A percentile compares a stretch with the other conserved stretches of the same genome.
These are phyloP conservation scores for Paedocypris micromegethes DNA, from an alignment of 2,797 vertebrate genomes.

Conservation along the genomic window DNA sequence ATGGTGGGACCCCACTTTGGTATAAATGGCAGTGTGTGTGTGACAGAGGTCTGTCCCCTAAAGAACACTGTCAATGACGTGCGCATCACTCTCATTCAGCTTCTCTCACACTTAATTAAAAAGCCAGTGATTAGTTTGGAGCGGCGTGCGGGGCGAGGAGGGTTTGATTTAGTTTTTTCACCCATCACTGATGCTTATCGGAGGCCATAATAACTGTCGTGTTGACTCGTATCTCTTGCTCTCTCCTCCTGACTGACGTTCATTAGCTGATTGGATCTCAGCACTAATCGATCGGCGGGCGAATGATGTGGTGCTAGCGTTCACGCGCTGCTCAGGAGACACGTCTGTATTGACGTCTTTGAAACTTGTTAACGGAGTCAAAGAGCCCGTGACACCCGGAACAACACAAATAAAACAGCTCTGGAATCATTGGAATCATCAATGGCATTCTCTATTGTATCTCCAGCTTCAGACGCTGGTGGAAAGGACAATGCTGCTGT, in stretches of 20 bases:
- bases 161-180: slow-evolving; percentile 11
- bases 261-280: slow-evolving; percentile 28
- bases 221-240: slow-evolving; percentile 19
- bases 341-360: slow-evolving; percentile 14
- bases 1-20: no score
- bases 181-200: slow-evolving; percentile 32
- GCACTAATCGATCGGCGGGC: background rate
- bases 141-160: background rate
- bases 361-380: slow-evolving; percentile 22
- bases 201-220: background rate
- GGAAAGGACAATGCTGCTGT: slow-evolving; percentile 6
- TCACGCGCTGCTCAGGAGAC: slow-evolving; percentile 4
- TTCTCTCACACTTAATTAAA: slow-evolving; percentile 29
- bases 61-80: slow-evolving; percentile 15
- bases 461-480: background rate
- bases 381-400: slow-evolving; percentile 14
- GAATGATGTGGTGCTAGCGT: background rate
- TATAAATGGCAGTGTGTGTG: background rate
- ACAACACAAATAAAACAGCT: slow-evolving; percentile 32
- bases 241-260: slow-evolving; percentile 15
- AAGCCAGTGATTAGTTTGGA: slow-evolving; percentile 24
- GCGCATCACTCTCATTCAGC: slow-evolving; percentile 9
- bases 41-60: slow-evolving; percentile 1
- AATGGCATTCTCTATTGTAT: slow-evolving; percentile 25
- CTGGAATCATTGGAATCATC: slow-evolving; percentile 16